Evolutionary conservation across 2,113 vertebrate species (phyloP).

Genomic region (Emydura subglobosa): DNA sequence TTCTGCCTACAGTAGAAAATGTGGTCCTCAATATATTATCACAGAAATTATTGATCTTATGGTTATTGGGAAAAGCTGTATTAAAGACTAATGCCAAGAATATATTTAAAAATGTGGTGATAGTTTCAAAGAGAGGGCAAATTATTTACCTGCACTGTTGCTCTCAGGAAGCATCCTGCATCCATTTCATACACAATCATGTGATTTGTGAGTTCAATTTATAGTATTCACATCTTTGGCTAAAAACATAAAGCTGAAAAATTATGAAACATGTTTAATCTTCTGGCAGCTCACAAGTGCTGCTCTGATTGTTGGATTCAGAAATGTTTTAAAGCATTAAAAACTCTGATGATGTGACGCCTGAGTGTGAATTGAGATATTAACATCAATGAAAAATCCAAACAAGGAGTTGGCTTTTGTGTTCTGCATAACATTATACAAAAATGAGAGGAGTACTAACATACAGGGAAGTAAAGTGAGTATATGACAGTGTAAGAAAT

Average conservation of each 20-base stretch:
- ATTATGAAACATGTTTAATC: not conserved
- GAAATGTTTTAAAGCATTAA: not conserved
- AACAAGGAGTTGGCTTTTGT: not conserved
- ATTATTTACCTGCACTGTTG: constrained; percentile 1
- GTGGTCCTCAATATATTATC: not conserved
- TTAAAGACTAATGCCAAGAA: not conserved
- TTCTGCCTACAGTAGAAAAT: not conserved
- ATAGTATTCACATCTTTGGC: not conserved
- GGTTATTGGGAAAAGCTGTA: not conserved
- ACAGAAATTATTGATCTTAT: not conserved
- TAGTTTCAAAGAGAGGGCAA: not conserved
- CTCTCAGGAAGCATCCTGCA: not conserved
- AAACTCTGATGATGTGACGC: not conserved
- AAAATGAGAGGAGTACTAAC: not conserved
- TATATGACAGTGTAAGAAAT: not conserved
- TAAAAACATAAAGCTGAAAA: not conserved
- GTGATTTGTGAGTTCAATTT: not conserved
- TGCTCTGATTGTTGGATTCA: not conserved
- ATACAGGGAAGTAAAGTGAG: not conserved
- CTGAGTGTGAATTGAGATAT: not conserved
- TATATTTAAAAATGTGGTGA: not conserved
- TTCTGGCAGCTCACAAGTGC: not conserved
- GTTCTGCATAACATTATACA: not conserved
- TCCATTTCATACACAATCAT: not conserved
- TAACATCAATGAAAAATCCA: not conserved